Conservation (phyloP, 2,113 vertebrate genomes). For the Electrona antarctica region DNA sequence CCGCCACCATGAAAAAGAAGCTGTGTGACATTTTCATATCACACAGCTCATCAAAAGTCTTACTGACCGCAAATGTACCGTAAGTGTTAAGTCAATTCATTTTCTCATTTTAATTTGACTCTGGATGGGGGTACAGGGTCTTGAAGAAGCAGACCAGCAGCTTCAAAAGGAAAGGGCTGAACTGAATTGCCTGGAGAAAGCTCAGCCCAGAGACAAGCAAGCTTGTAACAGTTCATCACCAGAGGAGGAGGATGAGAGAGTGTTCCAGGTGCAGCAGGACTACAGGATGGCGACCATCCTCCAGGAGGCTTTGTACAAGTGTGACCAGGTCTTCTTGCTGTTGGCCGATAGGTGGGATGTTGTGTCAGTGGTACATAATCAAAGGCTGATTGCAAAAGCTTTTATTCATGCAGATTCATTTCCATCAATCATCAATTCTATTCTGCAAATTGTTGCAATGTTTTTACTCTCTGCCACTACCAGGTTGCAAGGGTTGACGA, state of each 20-base stretch:
- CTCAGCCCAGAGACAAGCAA: not conserved
- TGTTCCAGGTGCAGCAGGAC: conserved; percentile 62
- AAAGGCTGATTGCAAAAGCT: too few relatives aligned
- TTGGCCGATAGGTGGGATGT: conserved; percentile 67
- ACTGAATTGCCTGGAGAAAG: conserved; percentile 40
- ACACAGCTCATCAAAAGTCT: too few relatives aligned
- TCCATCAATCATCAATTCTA: too few relatives aligned
- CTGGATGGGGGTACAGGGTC: conserved; percentile 53
- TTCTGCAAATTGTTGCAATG: not conserved
- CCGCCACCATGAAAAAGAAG: too few relatives aligned
- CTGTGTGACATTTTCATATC: too few relatives aligned
- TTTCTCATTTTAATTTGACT: conserved; percentile 25
- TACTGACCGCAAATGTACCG: too few relatives aligned
- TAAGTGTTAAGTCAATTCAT: not conserved
- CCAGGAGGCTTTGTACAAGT: conserved; percentile 72
- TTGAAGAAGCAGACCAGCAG: conserved; percentile 73
- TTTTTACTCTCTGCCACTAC: conserved; percentile 30
- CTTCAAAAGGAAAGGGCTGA: conserved; percentile 63
- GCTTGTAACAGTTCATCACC: conserved; percentile 2
- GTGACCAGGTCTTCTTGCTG: conserved; percentile 50
- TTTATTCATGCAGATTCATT: too few relatives aligned
- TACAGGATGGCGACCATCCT: conserved; percentile 68
- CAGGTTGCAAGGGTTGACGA: conserved; percentile 57
- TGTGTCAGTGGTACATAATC: not conserved
- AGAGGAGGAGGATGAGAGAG: conserved; percentile 35